Evolutionary conservation across 64 coral and sea anemone species (phyloP), one percentile per base, ranked within the genome.

Genomic region (Pocillopora verrucosa): DNA sequence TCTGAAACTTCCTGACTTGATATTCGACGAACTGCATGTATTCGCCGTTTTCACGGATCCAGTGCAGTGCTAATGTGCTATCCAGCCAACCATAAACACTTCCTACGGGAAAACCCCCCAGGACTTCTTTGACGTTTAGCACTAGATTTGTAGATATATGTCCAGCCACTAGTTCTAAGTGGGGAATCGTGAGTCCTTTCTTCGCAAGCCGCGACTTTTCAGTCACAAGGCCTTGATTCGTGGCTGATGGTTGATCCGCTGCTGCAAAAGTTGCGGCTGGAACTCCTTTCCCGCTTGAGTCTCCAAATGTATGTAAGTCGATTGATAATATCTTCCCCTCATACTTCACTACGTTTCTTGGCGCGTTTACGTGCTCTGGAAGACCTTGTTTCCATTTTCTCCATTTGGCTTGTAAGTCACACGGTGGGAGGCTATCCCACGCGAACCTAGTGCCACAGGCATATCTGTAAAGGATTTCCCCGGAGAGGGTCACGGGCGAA

Each of bases 51-150:
- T 79, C 86, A 12, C 61, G 51, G 15, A 88, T 93, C 91, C 91
- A 93, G 59, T 88, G 59, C 3, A 93, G 34, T 5, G 78, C 77
- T 17, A 88, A 85, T 58, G 75, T 92, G 38, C 83, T 92, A 30
- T 92, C 83, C 3, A 92, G 60, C 90, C 90, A 92, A 10, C 90
- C 34, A 62, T 73, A 37, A 10, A 22, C 12, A 3, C 34, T 3
- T 10, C 35, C 10, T 10, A 91, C 65, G 7, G 80, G 80, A 5
- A 91, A 38, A 19, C 89, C 80, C 34, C 56, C 6, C 64, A 83
- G 24, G 7, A 80, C 77, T 2, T 5, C 16, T 1, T n/a, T 13
- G 10, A 91, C 69, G 24, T 91, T 91, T 19, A 68, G 11, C 0
- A 57, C 59, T 14, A 80, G 73, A 1, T 56, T 79, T 57, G 67